Conservation (phyloP, 2,797 vertebrate species). For the Lutjanus campechanus region DNA sequence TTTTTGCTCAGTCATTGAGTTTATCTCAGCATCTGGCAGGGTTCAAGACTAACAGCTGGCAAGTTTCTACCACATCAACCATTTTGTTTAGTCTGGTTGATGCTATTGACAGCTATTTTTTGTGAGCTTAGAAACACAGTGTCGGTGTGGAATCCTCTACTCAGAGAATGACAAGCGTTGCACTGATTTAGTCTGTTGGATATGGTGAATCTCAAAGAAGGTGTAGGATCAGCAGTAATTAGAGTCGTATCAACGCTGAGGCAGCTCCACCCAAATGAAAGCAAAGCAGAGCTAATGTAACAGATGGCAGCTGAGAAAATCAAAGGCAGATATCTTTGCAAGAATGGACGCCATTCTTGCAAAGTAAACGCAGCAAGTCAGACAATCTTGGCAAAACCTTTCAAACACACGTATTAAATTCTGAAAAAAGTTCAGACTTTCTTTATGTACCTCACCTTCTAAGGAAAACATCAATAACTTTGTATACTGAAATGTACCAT, state of each 20-base stretch:
- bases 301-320: background rate
- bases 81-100: background rate
- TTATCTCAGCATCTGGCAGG: slow-evolving; percentile 4
- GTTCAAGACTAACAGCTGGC: background rate
- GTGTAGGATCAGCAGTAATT: background rate
- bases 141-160: too few relatives aligned
- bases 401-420: background rate
- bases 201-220: slow-evolving; percentile 7
- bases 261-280: slow-evolving; percentile 13
- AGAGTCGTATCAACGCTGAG: background rate
- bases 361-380: background rate
- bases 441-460: background rate
- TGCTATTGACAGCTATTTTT: background rate
- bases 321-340: background rate
- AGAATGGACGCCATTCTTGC: too few relatives aligned
- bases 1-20: slow-evolving; percentile 4
- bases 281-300: slow-evolving; percentile 1
- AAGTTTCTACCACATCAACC: background rate
- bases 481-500: background rate
- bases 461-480: background rate
- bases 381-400: background rate
- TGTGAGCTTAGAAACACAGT: background rate
- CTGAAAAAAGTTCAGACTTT: background rate
- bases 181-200: background rate
- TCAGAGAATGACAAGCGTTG: background rate